Conservation (phyloP, 2,797 vertebrate genomes). For the Chelon auratus region DNA sequence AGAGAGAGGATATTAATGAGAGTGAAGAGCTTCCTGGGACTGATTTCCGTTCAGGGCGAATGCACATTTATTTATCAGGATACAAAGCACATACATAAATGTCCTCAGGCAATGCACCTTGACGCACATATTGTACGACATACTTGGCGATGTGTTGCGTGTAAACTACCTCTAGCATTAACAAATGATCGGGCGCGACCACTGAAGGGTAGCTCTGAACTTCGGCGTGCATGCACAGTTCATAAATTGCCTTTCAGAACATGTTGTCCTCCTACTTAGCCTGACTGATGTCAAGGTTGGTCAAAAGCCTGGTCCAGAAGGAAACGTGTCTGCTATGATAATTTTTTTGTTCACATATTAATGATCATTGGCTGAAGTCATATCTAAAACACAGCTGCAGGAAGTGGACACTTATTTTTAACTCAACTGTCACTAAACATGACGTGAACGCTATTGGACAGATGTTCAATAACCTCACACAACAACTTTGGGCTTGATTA, state of each 20-base stretch:
- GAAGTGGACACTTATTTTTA: background rate
- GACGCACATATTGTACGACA: conserved; percentile 21
- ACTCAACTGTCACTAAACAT: background rate
- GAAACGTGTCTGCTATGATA: background rate
- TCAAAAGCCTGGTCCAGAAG: background rate
- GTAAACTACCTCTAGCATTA: conserved; percentile 35
- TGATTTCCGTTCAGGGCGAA: conserved; percentile 34
- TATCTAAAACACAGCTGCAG: background rate
- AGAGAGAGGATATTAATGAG: conserved; percentile 64
- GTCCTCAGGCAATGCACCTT: conserved; percentile 17
- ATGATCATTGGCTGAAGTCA: background rate
- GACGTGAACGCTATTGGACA: background rate
- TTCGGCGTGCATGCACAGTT: conserved; percentile 1
- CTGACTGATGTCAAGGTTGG: background rate
- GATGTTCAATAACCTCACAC: background rate
- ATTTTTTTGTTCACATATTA: background rate
- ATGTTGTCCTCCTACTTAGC: background rate
- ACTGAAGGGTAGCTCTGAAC: conserved; percentile 22
- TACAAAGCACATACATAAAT: conserved; percentile 30
- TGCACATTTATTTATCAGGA: conserved; percentile 43
- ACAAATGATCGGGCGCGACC: conserved; percentile 10
- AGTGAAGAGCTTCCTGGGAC: conserved; percentile 39
- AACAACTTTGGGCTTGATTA: background rate
- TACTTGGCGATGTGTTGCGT: conserved; percentile 31
- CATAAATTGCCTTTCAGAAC: conserved; percentile 3